A percentile compares a stretch with the other conserved stretches of the same genome.
These are phyloP conservation scores for Sparidentex hasta DNA, from an alignment of 2,797 vertebrate genomes.

Conservation along the genomic window DNA sequence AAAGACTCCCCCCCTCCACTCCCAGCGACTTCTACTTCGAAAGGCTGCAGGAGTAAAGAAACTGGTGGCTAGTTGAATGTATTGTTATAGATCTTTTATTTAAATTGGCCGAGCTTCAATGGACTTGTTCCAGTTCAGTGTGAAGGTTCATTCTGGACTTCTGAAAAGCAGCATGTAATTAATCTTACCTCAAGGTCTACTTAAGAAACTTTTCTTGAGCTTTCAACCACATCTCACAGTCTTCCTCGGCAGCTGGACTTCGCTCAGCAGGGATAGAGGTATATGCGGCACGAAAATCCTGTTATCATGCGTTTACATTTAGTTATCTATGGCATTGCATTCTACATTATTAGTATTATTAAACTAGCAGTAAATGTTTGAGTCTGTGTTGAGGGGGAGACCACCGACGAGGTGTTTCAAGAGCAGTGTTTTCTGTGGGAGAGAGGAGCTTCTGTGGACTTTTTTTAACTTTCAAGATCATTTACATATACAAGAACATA, in stretches of 20 bases:
- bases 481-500: too few relatives aligned
- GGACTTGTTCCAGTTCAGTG: background rate
- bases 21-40: background rate
- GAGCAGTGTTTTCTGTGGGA: too few relatives aligned
- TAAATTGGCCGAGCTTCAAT: background rate
- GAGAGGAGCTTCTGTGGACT: too few relatives aligned
- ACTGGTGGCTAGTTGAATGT: background rate
- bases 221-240: background rate
- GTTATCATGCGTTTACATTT: too few relatives aligned
- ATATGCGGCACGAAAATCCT: too few relatives aligned
- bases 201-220: background rate
- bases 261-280: background rate
- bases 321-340: too few relatives aligned
- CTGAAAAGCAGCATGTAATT: background rate
- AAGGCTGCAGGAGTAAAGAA: background rate
- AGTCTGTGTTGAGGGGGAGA: too few relatives aligned
- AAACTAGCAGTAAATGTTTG: too few relatives aligned
- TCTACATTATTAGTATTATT: too few relatives aligned
- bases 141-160: background rate
- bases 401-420: too few relatives aligned
- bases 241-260: background rate
- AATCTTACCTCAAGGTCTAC: background rate
- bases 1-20: background rate
- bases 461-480: too few relatives aligned
- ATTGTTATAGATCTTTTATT: background rate